Evolutionary conservation across 2,113 vertebrate species (phyloP).

Genomic region (Erythrocercus mccallii): DNA sequence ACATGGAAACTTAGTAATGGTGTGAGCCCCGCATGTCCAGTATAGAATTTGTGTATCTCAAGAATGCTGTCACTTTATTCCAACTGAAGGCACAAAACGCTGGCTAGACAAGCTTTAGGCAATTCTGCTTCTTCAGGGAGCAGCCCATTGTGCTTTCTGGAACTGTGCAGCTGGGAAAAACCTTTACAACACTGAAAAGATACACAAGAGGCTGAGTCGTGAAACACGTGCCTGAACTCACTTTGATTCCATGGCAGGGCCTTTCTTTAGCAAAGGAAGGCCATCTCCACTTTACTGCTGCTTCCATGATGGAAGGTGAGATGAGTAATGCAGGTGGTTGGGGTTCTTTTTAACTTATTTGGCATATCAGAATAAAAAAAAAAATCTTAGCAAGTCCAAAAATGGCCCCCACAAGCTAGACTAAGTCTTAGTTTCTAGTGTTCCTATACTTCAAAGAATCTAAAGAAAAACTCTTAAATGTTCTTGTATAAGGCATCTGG

Average conservation of each 20-base stretch:
- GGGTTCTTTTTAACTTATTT: background rate
- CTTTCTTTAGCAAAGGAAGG: background rate
- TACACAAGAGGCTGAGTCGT: background rate
- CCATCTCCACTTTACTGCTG: background rate
- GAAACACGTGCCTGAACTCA: background rate
- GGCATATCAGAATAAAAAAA: background rate
- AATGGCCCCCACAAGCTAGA: background rate
- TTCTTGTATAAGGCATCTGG: background rate
- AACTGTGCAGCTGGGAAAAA: background rate
- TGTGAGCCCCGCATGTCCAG: background rate
- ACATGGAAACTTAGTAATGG: background rate
- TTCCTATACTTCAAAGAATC: background rate
- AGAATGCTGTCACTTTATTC: background rate
- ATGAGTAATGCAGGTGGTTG: background rate
- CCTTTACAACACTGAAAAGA: background rate
- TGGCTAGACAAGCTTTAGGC: background rate
- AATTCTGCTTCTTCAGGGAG: background rate
- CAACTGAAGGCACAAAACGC: background rate
- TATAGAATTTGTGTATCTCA: background rate
- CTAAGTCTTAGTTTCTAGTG: background rate
- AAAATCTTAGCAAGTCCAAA: background rate
- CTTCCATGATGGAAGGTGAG: fast-evolving
- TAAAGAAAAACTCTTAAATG: background rate
- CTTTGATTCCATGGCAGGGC: background rate
- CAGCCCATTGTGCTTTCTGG: background rate